Percentiles rank a stretch among this genome's conserved stretches.
Evolutionary conservation across 2,888 invertebrate species (phyloP).

Genomic region (Drosophila borborema): DNA sequence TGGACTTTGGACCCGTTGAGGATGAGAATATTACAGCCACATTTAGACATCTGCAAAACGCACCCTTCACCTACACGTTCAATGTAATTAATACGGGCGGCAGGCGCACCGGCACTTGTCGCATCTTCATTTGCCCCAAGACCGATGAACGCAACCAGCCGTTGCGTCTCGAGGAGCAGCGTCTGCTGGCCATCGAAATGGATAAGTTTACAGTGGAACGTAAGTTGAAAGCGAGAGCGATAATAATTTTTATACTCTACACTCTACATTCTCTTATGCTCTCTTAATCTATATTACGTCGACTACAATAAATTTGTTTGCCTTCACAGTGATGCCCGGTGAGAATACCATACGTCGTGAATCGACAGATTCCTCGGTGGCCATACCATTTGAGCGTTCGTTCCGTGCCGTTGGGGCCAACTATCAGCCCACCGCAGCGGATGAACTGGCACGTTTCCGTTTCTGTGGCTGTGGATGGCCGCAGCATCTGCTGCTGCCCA

Average conservation of each 20-base stretch:
- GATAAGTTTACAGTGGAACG: constrained; percentile 88
- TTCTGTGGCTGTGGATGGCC: constrained; percentile 97
- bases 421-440: constrained; percentile 86
- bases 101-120: constrained; percentile 87
- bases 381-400: constrained; percentile 92
- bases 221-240: constrained; percentile 84
- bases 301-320: neutral
- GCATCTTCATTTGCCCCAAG: constrained; percentile 89
- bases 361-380: constrained; percentile 91
- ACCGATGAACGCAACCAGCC: constrained; percentile 88
- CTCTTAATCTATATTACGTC: neutral
- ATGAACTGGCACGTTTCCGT: constrained; percentile 87
- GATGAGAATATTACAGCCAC: constrained; percentile 90
- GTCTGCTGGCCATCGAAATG: constrained; percentile 88
- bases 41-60: constrained; percentile 92
- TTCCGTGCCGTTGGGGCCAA: constrained; percentile 89
- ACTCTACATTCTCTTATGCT: neutral
- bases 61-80: constrained; percentile 89
- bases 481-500: constrained; percentile 91
- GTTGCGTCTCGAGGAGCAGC: constrained; percentile 87
- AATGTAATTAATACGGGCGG: constrained; percentile 87
- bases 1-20: constrained; percentile 89
- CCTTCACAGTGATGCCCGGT: constrained; percentile 88
- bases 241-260: neutral
- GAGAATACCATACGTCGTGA: constrained; percentile 88